These are phyloP conservation scores for Scalopus aquaticus DNA, from an alignment of 2,113 vertebrate species.

Conservation along the genomic window DNA sequence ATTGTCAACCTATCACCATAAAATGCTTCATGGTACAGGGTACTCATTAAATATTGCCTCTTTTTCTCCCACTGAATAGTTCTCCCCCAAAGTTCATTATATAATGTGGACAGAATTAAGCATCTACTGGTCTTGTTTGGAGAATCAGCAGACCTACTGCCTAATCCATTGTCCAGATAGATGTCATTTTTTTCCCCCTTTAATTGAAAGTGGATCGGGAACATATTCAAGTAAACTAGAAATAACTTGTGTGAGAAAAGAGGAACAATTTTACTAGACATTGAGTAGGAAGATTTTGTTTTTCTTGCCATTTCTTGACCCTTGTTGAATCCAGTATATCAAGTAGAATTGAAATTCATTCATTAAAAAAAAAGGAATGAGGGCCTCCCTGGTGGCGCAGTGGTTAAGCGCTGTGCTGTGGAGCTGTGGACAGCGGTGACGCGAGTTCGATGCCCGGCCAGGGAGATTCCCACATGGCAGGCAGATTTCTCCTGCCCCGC, in stretches of 20 bases:
- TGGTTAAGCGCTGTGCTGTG: too few species aligned
- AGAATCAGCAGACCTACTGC: background rate
- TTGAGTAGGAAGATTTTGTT: background rate
- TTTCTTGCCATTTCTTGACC: conserved; percentile 41
- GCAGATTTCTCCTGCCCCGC: too few species aligned
- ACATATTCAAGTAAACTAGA: conserved; percentile 1
- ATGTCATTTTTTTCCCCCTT: background rate
- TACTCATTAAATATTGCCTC: background rate
- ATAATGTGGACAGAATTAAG: conserved; percentile 39
- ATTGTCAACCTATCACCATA: background rate
- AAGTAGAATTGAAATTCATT: background rate
- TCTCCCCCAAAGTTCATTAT: background rate
- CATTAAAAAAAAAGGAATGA: background rate
- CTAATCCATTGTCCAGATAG: conserved; percentile 2
- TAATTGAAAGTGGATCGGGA: background rate
- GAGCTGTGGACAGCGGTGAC: too few species aligned
- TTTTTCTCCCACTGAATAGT: background rate
- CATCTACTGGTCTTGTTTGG: background rate
- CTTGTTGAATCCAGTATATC: background rate
- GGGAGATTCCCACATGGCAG: too few species aligned
- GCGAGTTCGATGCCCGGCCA: too few species aligned
- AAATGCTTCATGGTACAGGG: background rate
- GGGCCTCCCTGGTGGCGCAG: too few species aligned
- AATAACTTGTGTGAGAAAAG: background rate
- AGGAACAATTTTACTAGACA: background rate